Conservation (phyloP, 2,113 vertebrate species). For the Ciconia maguari region DNA sequence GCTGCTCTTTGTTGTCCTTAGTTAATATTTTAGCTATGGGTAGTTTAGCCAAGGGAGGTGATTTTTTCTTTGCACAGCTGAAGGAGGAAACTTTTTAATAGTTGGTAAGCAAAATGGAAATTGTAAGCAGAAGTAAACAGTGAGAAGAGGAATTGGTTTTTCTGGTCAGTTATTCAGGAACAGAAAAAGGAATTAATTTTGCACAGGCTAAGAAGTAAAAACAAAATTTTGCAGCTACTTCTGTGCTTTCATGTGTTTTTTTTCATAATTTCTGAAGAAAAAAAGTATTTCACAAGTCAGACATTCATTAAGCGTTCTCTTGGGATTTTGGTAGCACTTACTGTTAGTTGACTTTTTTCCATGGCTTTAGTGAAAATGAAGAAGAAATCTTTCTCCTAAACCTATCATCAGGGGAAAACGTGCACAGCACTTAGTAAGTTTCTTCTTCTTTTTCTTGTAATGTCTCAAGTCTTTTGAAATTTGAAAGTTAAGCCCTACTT, state of each 20-base stretch:
- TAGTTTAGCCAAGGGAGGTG: neutral
- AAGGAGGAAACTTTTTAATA: neutral
- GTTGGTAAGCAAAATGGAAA: conserved; percentile 15
- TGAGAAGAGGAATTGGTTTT: conserved; percentile 55
- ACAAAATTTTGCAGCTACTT: neutral
- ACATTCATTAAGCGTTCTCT: neutral
- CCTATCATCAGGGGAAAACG: neutral
- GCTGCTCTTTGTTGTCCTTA: neutral
- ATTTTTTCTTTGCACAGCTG: neutral
- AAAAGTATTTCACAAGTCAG: neutral
- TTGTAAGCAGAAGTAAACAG: conserved; percentile 50
- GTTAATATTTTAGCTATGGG: neutral
- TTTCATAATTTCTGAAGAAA: neutral
- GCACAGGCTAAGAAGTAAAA: neutral
- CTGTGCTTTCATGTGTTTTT: neutral
- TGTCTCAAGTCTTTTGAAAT: neutral
- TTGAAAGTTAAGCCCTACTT: neutral
- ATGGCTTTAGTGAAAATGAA: neutral
- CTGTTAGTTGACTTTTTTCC: neutral
- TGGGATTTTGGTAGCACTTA: neutral
- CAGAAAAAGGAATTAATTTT: conserved; percentile 62
- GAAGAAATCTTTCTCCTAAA: neutral
- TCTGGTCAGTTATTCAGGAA: conserved; percentile 14
- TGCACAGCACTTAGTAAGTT: neutral
- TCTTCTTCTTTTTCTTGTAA: neutral